A percentile compares a stretch with the other conserved stretches of the same genome.
These are phyloP conservation scores for Ectemnius continuus DNA, from an alignment of 2,888 invertebrate genomes.

Conservation along the genomic window DNA sequence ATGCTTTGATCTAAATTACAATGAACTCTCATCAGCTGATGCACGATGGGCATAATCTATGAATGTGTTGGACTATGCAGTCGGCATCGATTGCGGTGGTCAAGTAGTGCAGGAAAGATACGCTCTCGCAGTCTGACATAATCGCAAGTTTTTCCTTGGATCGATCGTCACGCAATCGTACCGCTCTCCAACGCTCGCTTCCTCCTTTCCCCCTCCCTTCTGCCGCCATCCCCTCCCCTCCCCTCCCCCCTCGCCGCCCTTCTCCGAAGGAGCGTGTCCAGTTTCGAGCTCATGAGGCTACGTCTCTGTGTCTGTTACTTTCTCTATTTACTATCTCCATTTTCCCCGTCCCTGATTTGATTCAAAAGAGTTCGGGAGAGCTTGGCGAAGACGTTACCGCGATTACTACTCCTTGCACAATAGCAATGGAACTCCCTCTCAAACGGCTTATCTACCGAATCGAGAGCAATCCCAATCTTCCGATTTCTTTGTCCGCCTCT, in stretches of 20 bases:
- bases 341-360: background rate
- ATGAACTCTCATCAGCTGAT: no score
- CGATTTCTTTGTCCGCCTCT: background rate
- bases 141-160: slow-evolving; percentile 27
- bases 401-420: no score
- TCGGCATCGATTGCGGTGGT: no score
- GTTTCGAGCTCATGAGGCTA: background rate
- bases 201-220: background rate
- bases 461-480: no score
- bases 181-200: background rate
- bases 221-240: background rate
- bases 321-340: background rate
- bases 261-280: no score
- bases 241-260: background rate
- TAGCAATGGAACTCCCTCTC: no score
- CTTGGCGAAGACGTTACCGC: no score
- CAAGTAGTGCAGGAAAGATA: background rate
- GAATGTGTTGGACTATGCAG: no score
- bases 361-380: no score
- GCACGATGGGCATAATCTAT: no score
- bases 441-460: no score
- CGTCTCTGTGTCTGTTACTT: background rate
- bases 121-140: slow-evolving; percentile 21
- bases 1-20: no score
- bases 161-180: slow-evolving; percentile 28